These are phyloP conservation scores for Lerema accius DNA, from an alignment of 1,140 invertebrate genomes.

Conservation along the genomic window DNA sequence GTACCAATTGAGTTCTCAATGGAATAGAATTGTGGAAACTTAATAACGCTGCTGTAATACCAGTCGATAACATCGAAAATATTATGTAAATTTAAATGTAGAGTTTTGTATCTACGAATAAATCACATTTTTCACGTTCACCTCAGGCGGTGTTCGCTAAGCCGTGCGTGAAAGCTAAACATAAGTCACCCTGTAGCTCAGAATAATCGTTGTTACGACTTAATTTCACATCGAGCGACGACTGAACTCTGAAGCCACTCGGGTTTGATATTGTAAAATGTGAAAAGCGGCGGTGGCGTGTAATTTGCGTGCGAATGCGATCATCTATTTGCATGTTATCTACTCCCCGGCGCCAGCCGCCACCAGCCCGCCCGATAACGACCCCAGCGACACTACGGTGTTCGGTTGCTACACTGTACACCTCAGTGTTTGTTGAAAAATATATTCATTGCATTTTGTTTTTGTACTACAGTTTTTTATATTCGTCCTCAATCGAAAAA, in stretches of 20 bases:
- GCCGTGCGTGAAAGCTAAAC: neutral
- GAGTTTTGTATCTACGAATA: no score
- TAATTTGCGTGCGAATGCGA: slow-evolving; percentile 31
- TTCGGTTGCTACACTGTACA: neutral
- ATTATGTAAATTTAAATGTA: no score
- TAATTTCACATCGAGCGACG: neutral
- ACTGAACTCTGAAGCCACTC: neutral
- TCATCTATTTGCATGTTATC: slow-evolving; percentile 40
- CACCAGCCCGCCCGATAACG: slow-evolving; percentile 23
- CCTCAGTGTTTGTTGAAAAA: neutral
- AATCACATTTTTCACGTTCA: neutral
- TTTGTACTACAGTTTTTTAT: no score
- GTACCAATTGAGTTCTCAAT: no score
- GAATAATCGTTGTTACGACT: neutral
- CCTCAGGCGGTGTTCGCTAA: no score
- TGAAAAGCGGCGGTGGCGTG: slow-evolving; percentile 18
- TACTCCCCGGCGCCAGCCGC: slow-evolving; percentile 23
- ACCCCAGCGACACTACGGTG: neutral
- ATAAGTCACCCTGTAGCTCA: neutral
- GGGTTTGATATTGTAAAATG: slow-evolving; percentile 3
- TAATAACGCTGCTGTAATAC: no score
- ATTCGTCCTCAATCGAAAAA: no score
- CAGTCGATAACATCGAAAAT: no score
- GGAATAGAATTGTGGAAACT: no score
- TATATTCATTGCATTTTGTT: neutral